Evolutionary conservation across 1,140 invertebrate species (phyloP).

Genomic region (Scaptomyza pallida): DNA sequence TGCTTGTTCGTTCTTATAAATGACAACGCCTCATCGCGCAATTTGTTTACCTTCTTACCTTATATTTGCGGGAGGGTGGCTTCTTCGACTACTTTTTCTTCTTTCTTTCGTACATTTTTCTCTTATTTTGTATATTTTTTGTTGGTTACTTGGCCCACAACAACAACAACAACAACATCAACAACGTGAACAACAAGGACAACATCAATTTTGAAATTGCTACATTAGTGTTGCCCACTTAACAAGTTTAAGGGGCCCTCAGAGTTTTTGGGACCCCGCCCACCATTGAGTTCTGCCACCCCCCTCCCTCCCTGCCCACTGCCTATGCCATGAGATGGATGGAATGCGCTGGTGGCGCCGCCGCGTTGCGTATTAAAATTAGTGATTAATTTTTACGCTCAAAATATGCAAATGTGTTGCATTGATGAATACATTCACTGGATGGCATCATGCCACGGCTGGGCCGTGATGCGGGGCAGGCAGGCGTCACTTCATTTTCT

Average conservation of each 20-base stretch:
- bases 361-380: constrained; percentile 80
- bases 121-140: neutral
- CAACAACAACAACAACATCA: constrained; percentile 52
- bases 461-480: too few species aligned
- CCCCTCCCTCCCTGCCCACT: neutral
- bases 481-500: constrained; percentile 80
- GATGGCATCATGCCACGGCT: neutral
- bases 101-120: constrained; percentile 5
- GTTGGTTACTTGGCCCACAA: neutral
- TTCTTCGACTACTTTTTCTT: constrained; percentile 6
- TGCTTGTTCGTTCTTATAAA: constrained; percentile 57
- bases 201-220: constrained; percentile 82
- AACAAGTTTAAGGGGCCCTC: constrained; percentile 74
- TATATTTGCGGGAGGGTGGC: constrained; percentile 23
- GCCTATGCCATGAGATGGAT: too few species aligned
- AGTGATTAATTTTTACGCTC: constrained; percentile 83
- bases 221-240: constrained; percentile 84
- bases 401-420: constrained; percentile 82
- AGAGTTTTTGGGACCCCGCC: constrained; percentile 6
- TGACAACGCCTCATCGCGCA: constrained; percentile 83
- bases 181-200: constrained; percentile 29
- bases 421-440: constrained; percentile 80
- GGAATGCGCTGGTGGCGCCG: constrained; percentile 9
- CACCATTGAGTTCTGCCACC: neutral
- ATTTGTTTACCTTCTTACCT: constrained; percentile 83